Percentiles rank a stretch among this genome's conserved stretches.
Evolutionary conservation across 2,888 invertebrate species (phyloP).

Genomic region (Ophion obscuratus): DNA sequence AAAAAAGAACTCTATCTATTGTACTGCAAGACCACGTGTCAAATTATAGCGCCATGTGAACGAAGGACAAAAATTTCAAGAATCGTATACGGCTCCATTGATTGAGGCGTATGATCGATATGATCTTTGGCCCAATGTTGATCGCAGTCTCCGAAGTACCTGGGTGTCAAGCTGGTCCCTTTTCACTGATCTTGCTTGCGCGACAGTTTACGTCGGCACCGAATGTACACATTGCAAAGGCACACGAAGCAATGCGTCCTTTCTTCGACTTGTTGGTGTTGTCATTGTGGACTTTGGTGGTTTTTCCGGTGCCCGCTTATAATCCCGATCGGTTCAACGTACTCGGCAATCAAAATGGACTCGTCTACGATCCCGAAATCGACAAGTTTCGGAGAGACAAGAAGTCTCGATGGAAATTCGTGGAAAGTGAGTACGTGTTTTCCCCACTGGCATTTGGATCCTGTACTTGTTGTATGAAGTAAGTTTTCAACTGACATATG

Average conservation of each 20-base stretch:
- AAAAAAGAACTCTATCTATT: no score
- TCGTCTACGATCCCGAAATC: neutral
- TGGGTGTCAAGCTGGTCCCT: neutral
- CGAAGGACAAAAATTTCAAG: neutral
- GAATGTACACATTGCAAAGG: no score
- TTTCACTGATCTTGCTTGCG: neutral
- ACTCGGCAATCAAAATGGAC: neutral
- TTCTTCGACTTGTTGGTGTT: conserved; percentile 6
- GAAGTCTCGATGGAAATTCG: conserved; percentile 43
- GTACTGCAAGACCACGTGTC: no score
- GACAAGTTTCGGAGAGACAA: neutral
- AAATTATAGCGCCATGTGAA: no score
- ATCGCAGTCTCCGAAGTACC: neutral
- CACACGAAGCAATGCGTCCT: conserved; percentile 1
- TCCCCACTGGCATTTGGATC: neutral
- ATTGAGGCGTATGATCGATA: neutral
- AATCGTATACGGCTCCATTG: neutral
- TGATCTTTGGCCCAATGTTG: neutral
- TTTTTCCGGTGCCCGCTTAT: conserved; percentile 16
- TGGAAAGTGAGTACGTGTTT: conserved; percentile 47
- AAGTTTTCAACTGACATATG: neutral
- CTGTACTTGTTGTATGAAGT: no score
- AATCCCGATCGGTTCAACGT: neutral
- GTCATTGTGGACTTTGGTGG: conserved; percentile 22
- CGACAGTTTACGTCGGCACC: neutral